Evolutionary conservation across 2,113 vertebrate genomes (phyloP).

Genomic region (Athene cunicularia): DNA sequence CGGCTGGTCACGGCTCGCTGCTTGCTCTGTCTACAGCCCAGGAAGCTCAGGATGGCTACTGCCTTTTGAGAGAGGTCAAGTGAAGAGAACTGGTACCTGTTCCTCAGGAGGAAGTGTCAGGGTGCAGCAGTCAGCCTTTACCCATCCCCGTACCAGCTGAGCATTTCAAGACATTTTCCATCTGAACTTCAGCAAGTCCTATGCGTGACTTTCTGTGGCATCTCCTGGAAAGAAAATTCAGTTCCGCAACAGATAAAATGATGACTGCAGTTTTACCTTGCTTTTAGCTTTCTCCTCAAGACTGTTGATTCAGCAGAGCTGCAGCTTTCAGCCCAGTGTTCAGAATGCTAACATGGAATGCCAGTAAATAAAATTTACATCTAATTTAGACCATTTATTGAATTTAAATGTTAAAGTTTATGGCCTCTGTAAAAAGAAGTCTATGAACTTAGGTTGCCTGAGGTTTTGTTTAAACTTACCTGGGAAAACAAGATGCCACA

Average conservation of each 20-base stretch:
- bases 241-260: not conserved
- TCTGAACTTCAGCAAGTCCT: not conserved
- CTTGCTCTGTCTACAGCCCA: not conserved
- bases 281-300: not conserved
- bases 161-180: not conserved
- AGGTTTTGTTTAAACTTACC: not conserved
- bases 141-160: not conserved
- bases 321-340: not conserved
- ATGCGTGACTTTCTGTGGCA: not conserved
- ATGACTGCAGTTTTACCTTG: not conserved
- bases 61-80: accelerated
- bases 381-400: not conserved
- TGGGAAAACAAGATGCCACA: not conserved
- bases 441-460: not conserved
- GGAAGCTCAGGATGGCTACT: not conserved
- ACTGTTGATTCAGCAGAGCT: not conserved
- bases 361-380: not conserved
- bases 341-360: not conserved
- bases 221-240: not conserved
- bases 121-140: not conserved
- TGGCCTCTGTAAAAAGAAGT: not conserved
- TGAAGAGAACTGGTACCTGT: not conserved
- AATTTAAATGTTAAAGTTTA: not conserved
- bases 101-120: accelerated
- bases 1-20: accelerated